Base-by-base conservation (phyloP, 2,888 invertebrate species). In the Hypsopygia costalis region DNA sequence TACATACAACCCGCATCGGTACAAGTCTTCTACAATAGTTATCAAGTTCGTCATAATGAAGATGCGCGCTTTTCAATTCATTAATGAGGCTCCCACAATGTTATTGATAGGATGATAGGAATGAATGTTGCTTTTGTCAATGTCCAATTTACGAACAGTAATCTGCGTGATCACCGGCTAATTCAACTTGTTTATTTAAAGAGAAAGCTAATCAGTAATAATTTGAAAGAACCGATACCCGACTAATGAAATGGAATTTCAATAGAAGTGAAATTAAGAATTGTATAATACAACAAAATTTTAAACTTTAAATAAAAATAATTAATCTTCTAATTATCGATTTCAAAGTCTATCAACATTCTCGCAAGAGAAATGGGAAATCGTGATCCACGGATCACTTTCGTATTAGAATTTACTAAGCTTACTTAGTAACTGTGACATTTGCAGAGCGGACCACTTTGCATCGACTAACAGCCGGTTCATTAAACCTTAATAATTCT, bases 61-160 rank as follows among this genome's bases (percentile, higher is more conserved):
- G 77, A 83, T 73, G 73, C 65, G 74, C 77, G 69, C 77, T 79
- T 81, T 82, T 80, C 74, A 77, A 77, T 74, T 67, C 70, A 72
- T 76, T 83, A 79, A 82, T 81, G 77, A 82, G 74, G 63, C 71
- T 73, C 70, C 73, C 67, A 80, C 70, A 71, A 74, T 62, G 65
- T 72, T 69, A 79, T 79, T 76, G 76, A 77, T 77, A 73, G 62
- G 54, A 51, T 75, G 75, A 76, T 77, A 73, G 62, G 54, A 52
- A 66, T 71, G 71, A 71, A 73, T 71, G 55, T 59, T 49, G 58
- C 62, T 69, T 71, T 74, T 74, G 68, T 75, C 68, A 71, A 69
- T 72, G 69, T 63, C 65, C 66, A 73, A 75, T 78, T 71, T 71
- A 69, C 59, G 62, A 65, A 56, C 60, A 62, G 55, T 59, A 62